Base-by-base conservation (phyloP, 2,113 vertebrate species). In the Callithrix jacchus region DNA sequence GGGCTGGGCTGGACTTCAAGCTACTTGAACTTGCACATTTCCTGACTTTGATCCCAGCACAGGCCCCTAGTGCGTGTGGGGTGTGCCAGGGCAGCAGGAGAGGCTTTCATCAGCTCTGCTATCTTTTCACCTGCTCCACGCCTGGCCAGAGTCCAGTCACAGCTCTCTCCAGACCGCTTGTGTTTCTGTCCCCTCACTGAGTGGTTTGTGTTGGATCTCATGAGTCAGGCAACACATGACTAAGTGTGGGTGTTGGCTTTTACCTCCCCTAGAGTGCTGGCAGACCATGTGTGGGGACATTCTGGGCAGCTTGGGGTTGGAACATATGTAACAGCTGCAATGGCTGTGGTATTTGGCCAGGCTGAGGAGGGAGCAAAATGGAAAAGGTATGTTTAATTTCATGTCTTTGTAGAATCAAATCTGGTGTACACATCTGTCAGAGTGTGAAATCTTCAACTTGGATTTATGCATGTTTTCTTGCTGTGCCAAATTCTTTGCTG, bases 141-240 rank as follows among this genome's bases (percentile, higher is more conserved):
- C 30, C 32, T 0, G 0, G 61, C 73, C 73, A 35, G 79, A 17
- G 16, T 86, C 49, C 12, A 18, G 54, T 79, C 45, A 18, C 3
- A 23, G 64, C 56, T 64, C 40, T 37, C 2, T 8, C 68, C 1
- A 0, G 74, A 17, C 52, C 11, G 45, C 54, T 64, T 84, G 68
- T 56, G 1, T 93, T 76, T n/a, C 12, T 32, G 5, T 89, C 40
- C n/a, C 74, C 80, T 89, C 32, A 45, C 47, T 3, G 37, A 45
- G 76, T 1, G 12, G n/a, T 89, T 92, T 11, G 58, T 42, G 30
- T 64, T 82, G 30, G 45, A 49, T 93, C 93, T 95, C 52, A 3
- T 95, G 96, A 96, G 76, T 96, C 95, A 79, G 4, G 32, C 54
- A 85, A 8, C 88, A 54, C 32, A n/a, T 88, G 90, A 86, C n/a